Evolutionary conservation across 2,797 vertebrate genomes (phyloP).

Genomic region (Gephyroberyx darwinii): DNA sequence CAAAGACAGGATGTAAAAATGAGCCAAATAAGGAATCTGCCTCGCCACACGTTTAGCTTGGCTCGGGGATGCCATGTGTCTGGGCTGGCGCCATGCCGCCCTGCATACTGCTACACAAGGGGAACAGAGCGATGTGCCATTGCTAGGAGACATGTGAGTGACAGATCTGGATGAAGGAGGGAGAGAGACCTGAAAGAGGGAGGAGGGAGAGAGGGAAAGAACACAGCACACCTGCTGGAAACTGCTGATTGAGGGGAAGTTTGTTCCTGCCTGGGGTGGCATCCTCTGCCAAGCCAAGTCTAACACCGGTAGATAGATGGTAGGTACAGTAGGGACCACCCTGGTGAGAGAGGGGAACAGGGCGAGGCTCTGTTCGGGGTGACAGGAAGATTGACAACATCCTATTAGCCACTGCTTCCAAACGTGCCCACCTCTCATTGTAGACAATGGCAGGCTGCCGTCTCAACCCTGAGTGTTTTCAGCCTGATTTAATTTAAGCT

Average conservation of each 20-base stretch:
- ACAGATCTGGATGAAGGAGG: conserved; percentile 24
- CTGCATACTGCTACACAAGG: conserved; percentile 16
- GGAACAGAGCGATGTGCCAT: background rate
- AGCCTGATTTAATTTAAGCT: conserved; percentile 48
- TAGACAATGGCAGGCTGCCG: conserved; percentile 52
- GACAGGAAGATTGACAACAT: conserved; percentile 70
- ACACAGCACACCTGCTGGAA: conserved; percentile 72
- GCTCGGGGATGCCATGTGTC: conserved; percentile 17
- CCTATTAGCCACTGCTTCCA: conserved; percentile 65
- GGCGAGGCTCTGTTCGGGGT: conserved; percentile 60
- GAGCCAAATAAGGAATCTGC: conserved; percentile 38
- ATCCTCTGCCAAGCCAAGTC: conserved; percentile 58
- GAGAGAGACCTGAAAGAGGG: background rate
- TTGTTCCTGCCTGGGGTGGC: conserved; percentile 55
- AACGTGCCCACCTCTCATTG: conserved; percentile 45
- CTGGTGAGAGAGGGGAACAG: conserved; percentile 53
- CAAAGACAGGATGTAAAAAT: conserved; percentile 40
- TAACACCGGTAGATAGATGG: conserved; percentile 32
- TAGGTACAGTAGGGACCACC: conserved; percentile 61
- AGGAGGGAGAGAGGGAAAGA: conserved; percentile 15
- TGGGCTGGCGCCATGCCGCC: conserved; percentile 31
- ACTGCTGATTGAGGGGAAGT: conserved; percentile 71
- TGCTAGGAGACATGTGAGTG: conserved; percentile 11
- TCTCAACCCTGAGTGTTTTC: conserved; percentile 39
- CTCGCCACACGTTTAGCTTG: conserved; percentile 34